These are phyloP conservation scores for Neopelma chrysocephalum DNA, from an alignment of 2,797 vertebrate genomes.

Conservation along the genomic window DNA sequence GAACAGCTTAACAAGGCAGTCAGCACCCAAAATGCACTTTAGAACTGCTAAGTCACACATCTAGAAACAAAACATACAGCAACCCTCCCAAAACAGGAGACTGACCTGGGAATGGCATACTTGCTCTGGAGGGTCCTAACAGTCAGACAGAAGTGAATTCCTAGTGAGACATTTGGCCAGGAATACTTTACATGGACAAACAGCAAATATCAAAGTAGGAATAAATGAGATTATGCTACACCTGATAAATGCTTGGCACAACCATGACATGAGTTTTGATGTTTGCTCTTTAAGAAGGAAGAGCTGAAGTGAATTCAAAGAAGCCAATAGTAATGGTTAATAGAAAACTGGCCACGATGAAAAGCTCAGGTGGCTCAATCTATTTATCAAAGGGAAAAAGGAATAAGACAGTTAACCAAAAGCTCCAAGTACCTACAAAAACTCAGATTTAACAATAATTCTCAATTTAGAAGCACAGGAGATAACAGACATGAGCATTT, in stretches of 20 bases:
- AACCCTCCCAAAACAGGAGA: neutral
- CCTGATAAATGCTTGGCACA: neutral
- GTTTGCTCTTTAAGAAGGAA: neutral
- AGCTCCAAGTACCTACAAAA: neutral
- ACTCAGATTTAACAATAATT: neutral
- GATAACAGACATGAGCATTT: neutral
- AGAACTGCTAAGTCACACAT: neutral
- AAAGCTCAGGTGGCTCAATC: neutral
- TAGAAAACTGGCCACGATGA: neutral
- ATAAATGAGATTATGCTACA: neutral
- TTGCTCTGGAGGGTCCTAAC: neutral
- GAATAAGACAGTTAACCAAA: neutral
- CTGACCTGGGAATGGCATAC: neutral
- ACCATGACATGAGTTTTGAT: neutral
- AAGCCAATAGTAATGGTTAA: neutral
- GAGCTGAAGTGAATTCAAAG: neutral
- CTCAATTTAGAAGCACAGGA: neutral
- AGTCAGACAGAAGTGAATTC: neutral
- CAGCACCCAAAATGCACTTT: neutral
- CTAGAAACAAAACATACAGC: neutral
- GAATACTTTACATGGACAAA: neutral
- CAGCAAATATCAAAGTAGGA: neutral
- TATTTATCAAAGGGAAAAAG: neutral
- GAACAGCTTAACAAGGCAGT: neutral
- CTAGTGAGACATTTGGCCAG: accelerated